These are phyloP conservation scores for Eciton burchellii DNA, from an alignment of 1,140 invertebrate species.

Conservation along the genomic window DNA sequence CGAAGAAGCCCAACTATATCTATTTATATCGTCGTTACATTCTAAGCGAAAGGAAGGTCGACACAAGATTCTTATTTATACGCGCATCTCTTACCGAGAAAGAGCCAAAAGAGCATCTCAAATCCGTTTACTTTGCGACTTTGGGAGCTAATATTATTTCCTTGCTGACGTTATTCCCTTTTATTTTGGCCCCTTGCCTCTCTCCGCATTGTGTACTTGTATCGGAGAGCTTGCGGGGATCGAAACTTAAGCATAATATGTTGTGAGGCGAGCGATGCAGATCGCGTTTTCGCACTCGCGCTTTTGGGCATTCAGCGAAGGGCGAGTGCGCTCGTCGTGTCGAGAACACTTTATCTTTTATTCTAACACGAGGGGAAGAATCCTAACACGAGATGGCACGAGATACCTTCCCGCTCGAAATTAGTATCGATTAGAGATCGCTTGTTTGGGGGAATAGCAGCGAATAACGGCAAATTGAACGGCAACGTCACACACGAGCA, in stretches of 20 bases:
- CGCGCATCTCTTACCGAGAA: background rate
- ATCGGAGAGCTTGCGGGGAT: background rate
- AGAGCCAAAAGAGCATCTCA: background rate
- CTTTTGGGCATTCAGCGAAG: background rate
- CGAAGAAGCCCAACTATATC: constrained; percentile 26
- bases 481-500: constrained; percentile 70
- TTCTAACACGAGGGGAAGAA: background rate
- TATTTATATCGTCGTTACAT: constrained; percentile 38
- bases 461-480: constrained; percentile 75
- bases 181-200: background rate
- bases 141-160: background rate
- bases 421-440: constrained; percentile 34
- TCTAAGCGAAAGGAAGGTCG: constrained; percentile 24
- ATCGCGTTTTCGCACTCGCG: constrained; percentile 16
- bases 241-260: background rate
- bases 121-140: constrained; percentile 26
- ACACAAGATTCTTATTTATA: constrained; percentile 4
- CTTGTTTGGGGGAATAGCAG: constrained; percentile 40
- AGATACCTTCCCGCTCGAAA: constrained; percentile 26
- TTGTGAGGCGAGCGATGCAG: constrained; percentile 2
- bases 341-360: background rate
- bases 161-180: constrained; percentile 2
- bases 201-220: constrained; percentile 10
- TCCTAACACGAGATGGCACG: background rate
- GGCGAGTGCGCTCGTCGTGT: background rate